Conservation (phyloP, 2,888 invertebrate genomes). For the Ormyrus nitidulus region DNA sequence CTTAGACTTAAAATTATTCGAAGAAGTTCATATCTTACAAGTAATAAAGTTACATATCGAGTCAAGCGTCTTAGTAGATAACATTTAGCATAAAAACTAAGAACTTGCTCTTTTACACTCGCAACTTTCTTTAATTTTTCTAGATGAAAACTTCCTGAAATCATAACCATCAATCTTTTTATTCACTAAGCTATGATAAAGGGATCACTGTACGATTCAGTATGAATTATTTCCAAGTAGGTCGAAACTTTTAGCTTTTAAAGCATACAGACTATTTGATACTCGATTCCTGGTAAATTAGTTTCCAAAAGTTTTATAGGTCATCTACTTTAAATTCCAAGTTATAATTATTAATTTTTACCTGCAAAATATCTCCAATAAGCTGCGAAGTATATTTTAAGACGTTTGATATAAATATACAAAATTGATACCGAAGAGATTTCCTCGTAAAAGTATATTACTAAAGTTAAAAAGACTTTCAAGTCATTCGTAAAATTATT, state of each 20-base stretch:
- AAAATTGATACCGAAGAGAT: too few species aligned
- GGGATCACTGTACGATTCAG: background rate
- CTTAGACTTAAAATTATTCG: too few species aligned
- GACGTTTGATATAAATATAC: too few species aligned
- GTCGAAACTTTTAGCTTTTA: slow-evolving; percentile 22
- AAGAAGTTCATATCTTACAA: too few species aligned
- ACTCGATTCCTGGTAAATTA: background rate
- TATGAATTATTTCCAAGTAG: slow-evolving; percentile 29
- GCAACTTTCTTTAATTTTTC: slow-evolving; percentile 47
- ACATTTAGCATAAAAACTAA: slow-evolving; percentile 48
- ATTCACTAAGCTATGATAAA: slow-evolving; percentile 28
- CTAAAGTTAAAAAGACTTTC: too few species aligned
- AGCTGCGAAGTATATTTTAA: too few species aligned
- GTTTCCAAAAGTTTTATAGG: background rate
- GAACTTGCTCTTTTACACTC: slow-evolving; percentile 28
- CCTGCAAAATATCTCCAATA: too few species aligned
- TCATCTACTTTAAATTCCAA: background rate
- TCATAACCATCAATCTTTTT: slow-evolving; percentile 41
- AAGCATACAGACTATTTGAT: slow-evolving; percentile 12
- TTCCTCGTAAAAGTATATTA: too few species aligned
- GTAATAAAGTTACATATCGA: slow-evolving; percentile 22
- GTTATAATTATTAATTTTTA: too few species aligned
- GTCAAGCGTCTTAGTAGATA: slow-evolving; percentile 6
- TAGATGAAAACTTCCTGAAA: slow-evolving; percentile 42
- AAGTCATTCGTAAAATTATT: too few species aligned